These are phyloP conservation scores for Thalassarche chlororhynchos DNA, from an alignment of 2,113 vertebrate species.

Conservation along the genomic window DNA sequence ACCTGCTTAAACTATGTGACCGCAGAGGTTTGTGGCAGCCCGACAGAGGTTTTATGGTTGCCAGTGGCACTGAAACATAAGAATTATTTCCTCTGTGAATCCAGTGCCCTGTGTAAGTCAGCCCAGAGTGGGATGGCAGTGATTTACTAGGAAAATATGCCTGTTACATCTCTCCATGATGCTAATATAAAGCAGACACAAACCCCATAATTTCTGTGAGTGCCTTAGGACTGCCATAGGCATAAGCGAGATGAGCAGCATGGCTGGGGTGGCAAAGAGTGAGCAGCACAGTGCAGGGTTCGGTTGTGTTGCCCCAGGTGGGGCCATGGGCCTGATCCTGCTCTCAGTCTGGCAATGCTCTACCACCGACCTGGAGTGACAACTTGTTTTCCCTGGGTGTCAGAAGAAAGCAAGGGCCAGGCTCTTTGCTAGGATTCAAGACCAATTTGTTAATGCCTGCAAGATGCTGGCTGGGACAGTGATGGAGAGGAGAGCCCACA, in stretches of 20 bases:
- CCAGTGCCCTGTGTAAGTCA: neutral
- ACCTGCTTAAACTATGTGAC: neutral
- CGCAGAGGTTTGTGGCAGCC: neutral
- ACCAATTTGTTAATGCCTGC: neutral
- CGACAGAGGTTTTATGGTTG: neutral
- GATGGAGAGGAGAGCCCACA: neutral
- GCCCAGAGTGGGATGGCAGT: neutral
- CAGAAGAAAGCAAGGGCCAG: neutral
- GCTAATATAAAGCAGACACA: neutral
- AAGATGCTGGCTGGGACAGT: neutral
- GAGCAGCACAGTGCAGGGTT: neutral
- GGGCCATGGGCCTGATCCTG: neutral
- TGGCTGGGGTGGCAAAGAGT: neutral
- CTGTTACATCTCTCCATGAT: neutral
- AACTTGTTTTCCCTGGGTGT: too few relatives aligned
- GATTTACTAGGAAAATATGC: neutral
- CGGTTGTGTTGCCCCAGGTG: neutral
- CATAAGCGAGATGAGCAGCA: neutral
- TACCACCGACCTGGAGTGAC: neutral
- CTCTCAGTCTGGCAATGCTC: rapidly evolving
- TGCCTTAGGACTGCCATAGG: neutral
- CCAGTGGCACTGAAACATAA: neutral
- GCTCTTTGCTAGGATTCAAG: neutral
- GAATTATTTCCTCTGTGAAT: neutral
- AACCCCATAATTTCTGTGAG: neutral